A percentile compares a stretch with the other conserved stretches of the same genome.
phyloP scores from a whole-genome alignment of 2,113 vertebrate species.

The Chaenocephalus aceratus region DNA sequence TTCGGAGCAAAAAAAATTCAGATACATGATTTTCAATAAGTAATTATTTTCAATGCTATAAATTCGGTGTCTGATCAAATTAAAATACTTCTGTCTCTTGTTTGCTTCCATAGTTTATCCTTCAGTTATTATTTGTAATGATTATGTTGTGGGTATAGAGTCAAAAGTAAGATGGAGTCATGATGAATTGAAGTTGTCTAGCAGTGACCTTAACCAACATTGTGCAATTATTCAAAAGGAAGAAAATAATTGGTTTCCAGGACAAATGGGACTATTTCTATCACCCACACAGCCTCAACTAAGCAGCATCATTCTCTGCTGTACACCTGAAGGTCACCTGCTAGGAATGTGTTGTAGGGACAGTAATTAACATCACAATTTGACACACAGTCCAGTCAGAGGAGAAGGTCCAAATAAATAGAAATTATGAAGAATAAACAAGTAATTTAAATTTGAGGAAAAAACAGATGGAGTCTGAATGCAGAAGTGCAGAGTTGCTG shows the following conservation, averaged over 20 bases:
- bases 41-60: too few species aligned
- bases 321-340: conserved; percentile 47
- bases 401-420: background rate
- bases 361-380: conserved; percentile 39
- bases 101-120: background rate
- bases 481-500: background rate
- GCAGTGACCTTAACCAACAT: conserved; percentile 51
- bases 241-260: conserved; percentile 54
- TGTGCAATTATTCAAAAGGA: conserved; percentile 46
- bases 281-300: conserved; percentile 22
- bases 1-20: too few species aligned
- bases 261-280: conserved; percentile 29
- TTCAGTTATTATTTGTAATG: conserved; percentile 54
- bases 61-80: too few species aligned
- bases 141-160: conserved; percentile 36
- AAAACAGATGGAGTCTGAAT: background rate
- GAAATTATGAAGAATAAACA: background rate
- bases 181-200: conserved; percentile 50
- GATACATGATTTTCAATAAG: too few species aligned
- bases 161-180: conserved; percentile 35
- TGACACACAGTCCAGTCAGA: conserved; percentile 15
- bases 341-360: background rate
- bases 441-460: background rate
- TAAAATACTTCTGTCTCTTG: too few species aligned
- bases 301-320: conserved; percentile 35